Evolutionary conservation across 2,113 vertebrate species (phyloP).

Genomic region (Galemys pyrenaicus): DNA sequence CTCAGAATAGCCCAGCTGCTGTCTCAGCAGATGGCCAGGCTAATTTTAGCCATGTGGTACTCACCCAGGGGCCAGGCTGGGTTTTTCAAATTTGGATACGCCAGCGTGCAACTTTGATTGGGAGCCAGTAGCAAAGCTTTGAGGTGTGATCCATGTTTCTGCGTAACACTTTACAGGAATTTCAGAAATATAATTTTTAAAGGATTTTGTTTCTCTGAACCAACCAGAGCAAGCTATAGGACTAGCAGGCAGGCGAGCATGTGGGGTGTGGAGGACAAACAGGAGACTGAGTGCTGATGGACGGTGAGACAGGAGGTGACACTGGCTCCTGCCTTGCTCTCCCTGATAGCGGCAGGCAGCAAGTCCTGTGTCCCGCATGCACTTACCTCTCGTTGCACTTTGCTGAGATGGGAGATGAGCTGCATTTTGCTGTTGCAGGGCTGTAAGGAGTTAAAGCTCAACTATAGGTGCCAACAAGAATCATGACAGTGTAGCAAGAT

Average conservation of each 20-base stretch:
- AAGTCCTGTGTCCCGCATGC: neutral
- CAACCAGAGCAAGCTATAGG: neutral
- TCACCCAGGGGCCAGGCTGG: constrained; percentile 15
- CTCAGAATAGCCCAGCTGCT: constrained; percentile 71
- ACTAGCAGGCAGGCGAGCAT: neutral
- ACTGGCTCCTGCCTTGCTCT: neutral
- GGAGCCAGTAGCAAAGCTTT: constrained; percentile 2
- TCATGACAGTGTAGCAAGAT: neutral
- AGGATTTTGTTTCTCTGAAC: neutral
- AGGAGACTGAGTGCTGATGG: neutral
- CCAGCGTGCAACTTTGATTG: neutral
- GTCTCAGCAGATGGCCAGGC: constrained; percentile 74
- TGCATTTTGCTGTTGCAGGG: too few species aligned
- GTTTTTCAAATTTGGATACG: constrained; percentile 49
- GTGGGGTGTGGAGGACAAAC: neutral
- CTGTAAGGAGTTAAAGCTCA: too few species aligned
- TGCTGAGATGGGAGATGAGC: neutral
- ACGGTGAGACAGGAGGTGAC: neutral
- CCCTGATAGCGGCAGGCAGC: neutral
- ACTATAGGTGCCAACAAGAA: neutral
- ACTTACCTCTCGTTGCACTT: neutral
- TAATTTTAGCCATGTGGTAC: constrained; percentile 70
- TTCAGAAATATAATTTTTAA: constrained; percentile 21
- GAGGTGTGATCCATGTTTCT: neutral
- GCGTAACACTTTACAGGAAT: neutral